phyloP scores from a whole-genome alignment of 2,797 vertebrate species.

The Fringilla coelebs region DNA sequence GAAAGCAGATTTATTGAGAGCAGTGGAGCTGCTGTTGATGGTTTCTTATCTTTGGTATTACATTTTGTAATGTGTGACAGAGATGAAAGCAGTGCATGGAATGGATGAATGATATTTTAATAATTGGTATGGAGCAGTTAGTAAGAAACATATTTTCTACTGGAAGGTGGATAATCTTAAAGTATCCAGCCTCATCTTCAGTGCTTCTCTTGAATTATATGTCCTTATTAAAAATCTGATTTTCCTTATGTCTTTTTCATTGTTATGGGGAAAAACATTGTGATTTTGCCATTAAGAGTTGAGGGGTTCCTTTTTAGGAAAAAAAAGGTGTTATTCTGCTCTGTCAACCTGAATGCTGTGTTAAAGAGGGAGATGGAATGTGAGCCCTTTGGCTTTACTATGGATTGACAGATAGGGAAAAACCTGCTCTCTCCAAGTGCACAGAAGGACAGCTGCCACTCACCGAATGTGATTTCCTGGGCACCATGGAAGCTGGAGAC shows the following conservation, averaged over 20 bases:
- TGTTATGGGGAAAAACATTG: background rate
- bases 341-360: background rate
- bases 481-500: background rate
- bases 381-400: background rate
- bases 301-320: background rate
- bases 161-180: background rate
- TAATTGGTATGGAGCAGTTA: background rate
- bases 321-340: background rate
- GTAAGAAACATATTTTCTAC: background rate
- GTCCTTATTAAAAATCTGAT: background rate
- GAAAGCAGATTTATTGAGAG: background rate
- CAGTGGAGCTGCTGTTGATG: background rate
- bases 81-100: background rate
- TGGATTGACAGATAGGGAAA: background rate
- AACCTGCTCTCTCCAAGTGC: background rate
- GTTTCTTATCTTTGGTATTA: conserved; percentile 19
- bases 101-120: background rate
- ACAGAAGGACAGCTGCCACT: background rate
- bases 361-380: background rate
- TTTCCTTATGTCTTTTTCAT: background rate
- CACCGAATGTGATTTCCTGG: background rate
- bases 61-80: background rate
- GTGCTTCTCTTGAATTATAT: background rate
- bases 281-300: background rate
- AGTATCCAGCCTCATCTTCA: background rate